Conservation (phyloP, 1,140 invertebrate species). For the Epicauta chinensis region DNA sequence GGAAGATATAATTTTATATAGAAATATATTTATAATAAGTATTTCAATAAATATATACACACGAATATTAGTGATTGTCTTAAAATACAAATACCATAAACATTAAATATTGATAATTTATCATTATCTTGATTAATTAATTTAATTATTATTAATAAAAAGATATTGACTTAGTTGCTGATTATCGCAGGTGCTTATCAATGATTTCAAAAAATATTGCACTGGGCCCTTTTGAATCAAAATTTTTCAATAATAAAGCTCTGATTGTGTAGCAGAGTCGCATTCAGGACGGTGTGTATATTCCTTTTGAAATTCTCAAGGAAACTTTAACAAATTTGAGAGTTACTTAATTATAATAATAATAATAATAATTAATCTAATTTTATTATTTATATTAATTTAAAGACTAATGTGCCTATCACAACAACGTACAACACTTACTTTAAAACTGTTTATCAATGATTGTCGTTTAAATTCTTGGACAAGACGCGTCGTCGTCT, state of each 20-base stretch:
- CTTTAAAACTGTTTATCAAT: constrained; percentile 28
- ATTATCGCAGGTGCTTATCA: constrained; percentile 4
- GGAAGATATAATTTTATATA: neutral
- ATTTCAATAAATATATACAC: constrained; percentile 1
- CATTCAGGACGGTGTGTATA: constrained; percentile 20
- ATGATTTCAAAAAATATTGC: constrained; percentile 22
- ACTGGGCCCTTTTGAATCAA: constrained; percentile 27
- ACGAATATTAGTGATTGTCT: constrained; percentile 8
- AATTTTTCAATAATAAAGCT: constrained; percentile 17
- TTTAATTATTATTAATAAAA: constrained; percentile 8
- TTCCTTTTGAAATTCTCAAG: no score
- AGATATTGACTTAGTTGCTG: constrained; percentile 33
- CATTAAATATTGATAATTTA: constrained; percentile 12
- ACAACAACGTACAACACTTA: constrained; percentile 14
- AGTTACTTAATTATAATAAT: no score
- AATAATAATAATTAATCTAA: no score
- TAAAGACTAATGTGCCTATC: constrained; percentile 4
- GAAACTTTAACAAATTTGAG: no score
- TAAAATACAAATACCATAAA: constrained; percentile 13
- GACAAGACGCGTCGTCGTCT: constrained; percentile 41
- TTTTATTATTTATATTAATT: no score
- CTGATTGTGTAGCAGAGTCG: constrained; percentile 9
- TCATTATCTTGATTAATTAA: neutral
- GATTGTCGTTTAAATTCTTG: constrained; percentile 44
- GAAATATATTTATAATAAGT: neutral